phyloP scores from a whole-genome alignment of 92 coral and sea anemone genomes.

The Palythoa grandiflora region DNA sequence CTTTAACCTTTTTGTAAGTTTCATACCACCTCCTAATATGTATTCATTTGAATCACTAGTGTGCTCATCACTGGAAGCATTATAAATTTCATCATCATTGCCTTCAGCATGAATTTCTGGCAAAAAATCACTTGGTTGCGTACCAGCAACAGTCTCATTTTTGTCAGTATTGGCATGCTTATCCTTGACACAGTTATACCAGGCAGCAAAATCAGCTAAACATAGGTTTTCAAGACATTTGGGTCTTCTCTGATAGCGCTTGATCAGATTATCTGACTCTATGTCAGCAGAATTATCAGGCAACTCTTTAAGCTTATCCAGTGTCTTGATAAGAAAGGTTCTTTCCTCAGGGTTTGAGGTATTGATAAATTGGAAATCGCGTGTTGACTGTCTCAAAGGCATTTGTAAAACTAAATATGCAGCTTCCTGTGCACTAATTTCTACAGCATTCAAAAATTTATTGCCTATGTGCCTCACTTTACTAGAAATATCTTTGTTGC shows the following conservation, averaged over 20 bases:
- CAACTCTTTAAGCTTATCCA: slow-evolving; percentile 66
- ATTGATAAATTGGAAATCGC: slow-evolving; percentile 68
- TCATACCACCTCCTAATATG: no score
- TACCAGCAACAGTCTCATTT: not conserved
- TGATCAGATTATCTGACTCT: slow-evolving; percentile 66
- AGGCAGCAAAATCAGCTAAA: slow-evolving; percentile 72
- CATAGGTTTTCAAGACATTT: not conserved
- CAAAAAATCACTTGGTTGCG: slow-evolving; percentile 46
- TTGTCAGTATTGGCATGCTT: not conserved
- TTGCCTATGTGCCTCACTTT: slow-evolving; percentile 76
- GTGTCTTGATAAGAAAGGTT: slow-evolving; percentile 60
- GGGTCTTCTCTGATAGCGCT: no score
- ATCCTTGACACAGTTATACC: slow-evolving; percentile 71
- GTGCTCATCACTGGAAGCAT: no score
- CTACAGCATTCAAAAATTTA: slow-evolving; percentile 74
- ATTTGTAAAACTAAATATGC: slow-evolving; percentile 76
- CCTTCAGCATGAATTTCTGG: slow-evolving; percentile 53
- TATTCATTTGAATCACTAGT: no score
- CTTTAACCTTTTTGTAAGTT: no score
- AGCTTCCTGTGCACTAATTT: slow-evolving; percentile 78
- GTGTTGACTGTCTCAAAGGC: slow-evolving; percentile 67
- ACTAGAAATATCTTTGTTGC: slow-evolving; percentile 62
- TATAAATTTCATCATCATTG: no score
- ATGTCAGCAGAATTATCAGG: slow-evolving; percentile 74
- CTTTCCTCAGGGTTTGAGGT: slow-evolving; percentile 77